Evolutionary conservation across 2,888 invertebrate genomes (phyloP).

Genomic region (Dolichomitus sp.): DNA sequence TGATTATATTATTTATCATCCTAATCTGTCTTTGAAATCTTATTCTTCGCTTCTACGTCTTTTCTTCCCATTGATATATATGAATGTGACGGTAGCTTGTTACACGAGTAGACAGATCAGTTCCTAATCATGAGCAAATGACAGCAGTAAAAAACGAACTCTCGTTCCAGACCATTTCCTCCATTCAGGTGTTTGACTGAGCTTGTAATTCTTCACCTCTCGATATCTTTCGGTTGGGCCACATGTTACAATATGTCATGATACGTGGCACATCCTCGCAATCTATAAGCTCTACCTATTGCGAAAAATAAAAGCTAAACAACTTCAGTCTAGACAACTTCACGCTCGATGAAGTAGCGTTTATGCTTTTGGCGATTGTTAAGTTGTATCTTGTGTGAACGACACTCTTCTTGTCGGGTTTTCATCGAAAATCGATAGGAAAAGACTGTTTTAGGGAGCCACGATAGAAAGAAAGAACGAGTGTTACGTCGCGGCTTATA

Average conservation of each 20-base stretch:
- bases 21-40: slow-evolving; percentile 24
- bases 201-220: background rate
- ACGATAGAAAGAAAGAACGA: slow-evolving; percentile 36
- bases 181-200: background rate
- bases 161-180: slow-evolving; percentile 22
- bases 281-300: background rate
- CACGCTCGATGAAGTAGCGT: slow-evolving; percentile 16
- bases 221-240: background rate
- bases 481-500: background rate
- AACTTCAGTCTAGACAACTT: background rate
- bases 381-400: slow-evolving; percentile 3
- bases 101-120: slow-evolving; percentile 6
- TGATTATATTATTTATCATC: slow-evolving; percentile 53
- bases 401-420: background rate
- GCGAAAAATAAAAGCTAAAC: slow-evolving; percentile 16
- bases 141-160: slow-evolving; percentile 1
- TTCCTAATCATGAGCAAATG: slow-evolving; percentile 8
- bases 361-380: background rate
- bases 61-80: background rate
- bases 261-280: slow-evolving; percentile 4
- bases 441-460: slow-evolving; percentile 65
- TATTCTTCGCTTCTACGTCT: slow-evolving; percentile 3
- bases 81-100: background rate
- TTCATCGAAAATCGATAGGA: slow-evolving; percentile 63
- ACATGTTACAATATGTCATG: background rate